These are phyloP conservation scores for Athrips mouffetella DNA, from an alignment of 2,888 invertebrate genomes.

Conservation along the genomic window DNA sequence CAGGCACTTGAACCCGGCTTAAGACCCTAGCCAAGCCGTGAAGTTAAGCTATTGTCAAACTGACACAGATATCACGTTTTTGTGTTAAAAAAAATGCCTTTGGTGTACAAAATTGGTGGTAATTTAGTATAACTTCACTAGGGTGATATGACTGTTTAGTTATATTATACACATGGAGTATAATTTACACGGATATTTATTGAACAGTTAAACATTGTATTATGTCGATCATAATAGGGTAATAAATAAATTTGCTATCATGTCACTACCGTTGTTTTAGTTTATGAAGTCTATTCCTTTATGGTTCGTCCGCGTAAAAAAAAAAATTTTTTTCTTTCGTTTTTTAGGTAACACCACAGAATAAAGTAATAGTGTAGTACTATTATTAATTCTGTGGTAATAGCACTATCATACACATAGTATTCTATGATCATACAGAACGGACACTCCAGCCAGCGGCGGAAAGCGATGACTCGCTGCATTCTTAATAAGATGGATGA, in stretches of 20 bases:
- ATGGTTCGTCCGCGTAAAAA: not conserved
- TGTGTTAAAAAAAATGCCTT: slow-evolving; percentile 22
- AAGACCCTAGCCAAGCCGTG: no score
- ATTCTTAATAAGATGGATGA: no score
- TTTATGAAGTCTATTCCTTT: not conserved
- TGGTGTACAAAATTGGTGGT: slow-evolving; percentile 39
- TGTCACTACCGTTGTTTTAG: slow-evolving; percentile 44
- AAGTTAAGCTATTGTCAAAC: not conserved
- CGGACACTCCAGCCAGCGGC: no score
- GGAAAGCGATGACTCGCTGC: no score
- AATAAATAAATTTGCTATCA: slow-evolving; percentile 72
- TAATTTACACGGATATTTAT: slow-evolving; percentile 40
- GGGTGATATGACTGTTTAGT: slow-evolving; percentile 33
- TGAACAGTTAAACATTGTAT: slow-evolving; percentile 53
- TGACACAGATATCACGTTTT: not conserved
- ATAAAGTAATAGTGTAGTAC: no score
- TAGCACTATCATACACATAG: no score
- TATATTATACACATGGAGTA: slow-evolving; percentile 32
- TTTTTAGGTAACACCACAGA: no score
- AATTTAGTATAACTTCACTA: slow-evolving; percentile 27
- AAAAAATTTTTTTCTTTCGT: not conserved
- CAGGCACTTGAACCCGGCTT: no score
- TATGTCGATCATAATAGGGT: slow-evolving; percentile 65
- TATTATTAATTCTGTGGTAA: no score
- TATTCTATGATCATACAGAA: no score